These are phyloP conservation scores for Itoplectis maculator DNA, from an alignment of 2,888 invertebrate genomes.

Conservation along the genomic window DNA sequence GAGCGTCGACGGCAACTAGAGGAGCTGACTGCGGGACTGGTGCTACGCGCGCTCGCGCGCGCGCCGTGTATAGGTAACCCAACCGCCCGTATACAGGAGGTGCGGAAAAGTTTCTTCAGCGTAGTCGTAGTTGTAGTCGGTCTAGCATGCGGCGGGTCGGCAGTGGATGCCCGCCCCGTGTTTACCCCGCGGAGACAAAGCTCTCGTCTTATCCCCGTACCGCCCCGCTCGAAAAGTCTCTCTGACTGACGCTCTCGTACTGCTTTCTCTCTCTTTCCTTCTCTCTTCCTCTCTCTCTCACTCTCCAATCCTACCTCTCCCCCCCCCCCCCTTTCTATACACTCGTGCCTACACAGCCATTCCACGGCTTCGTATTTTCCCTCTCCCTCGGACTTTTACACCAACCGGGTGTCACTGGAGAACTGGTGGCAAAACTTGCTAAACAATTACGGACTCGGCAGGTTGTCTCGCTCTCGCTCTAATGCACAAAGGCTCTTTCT, in stretches of 20 bases:
- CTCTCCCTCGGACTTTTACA: constrained; percentile 68
- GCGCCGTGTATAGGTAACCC: constrained; percentile 5
- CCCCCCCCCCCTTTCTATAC: constrained; percentile 51
- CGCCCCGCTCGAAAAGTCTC: constrained; percentile 61
- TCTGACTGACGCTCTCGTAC: constrained; percentile 61
- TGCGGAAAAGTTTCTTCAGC: constrained; percentile 64
- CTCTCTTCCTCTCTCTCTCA: constrained; percentile 41
- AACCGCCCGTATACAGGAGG: constrained; percentile 38
- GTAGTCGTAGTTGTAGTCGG: constrained; percentile 60
- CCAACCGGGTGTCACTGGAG: constrained; percentile 71
- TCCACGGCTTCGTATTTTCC: constrained; percentile 66
- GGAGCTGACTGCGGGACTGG: constrained; percentile 37
- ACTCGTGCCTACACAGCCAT: constrained; percentile 36
- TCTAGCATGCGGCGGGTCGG: constrained; percentile 64
- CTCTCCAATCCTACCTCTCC: constrained; percentile 1
- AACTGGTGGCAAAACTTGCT: constrained; percentile 64
- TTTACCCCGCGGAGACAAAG: constrained; percentile 73
- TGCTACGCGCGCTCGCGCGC: too few species aligned
- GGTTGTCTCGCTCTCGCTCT: constrained; percentile 20
- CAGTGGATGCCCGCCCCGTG: constrained; percentile 67
- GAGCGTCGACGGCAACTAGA: not conserved
- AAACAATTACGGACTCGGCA: constrained; percentile 64
- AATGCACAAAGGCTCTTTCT: not conserved
- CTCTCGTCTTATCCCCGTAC: constrained; percentile 67
- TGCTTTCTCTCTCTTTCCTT: too few species aligned